phyloP scores from a whole-genome alignment of 1,140 invertebrate genomes.

The Drosophila micromelanica region DNA sequence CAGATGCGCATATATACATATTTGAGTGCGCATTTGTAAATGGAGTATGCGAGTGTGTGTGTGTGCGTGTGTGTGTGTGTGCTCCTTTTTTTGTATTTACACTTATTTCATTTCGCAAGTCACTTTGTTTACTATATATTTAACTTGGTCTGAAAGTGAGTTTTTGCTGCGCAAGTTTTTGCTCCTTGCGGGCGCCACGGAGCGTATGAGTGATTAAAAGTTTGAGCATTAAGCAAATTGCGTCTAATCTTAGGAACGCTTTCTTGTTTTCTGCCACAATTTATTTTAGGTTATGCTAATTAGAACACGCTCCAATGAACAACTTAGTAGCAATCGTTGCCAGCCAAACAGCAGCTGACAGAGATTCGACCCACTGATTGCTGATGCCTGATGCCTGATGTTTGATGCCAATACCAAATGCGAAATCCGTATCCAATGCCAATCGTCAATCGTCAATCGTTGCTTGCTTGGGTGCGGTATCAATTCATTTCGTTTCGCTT shows the following conservation, averaged over 20 bases:
- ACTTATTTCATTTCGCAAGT: constrained; percentile 74
- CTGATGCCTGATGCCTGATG: constrained; percentile 5
- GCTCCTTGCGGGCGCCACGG: constrained; percentile 52
- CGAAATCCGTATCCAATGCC: constrained; percentile 11
- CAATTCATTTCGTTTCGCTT: background rate
- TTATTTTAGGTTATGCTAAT: constrained; percentile 69
- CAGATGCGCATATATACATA: constrained; percentile 79
- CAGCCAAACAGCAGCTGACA: constrained; percentile 41
- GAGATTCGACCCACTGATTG: constrained; percentile 5
- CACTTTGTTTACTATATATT: constrained; percentile 65
- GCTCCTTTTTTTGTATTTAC: constrained; percentile 59
- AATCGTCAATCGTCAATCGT: constrained; percentile 22
- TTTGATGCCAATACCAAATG: background rate
- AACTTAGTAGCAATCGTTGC: constrained; percentile 50
- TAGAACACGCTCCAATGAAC: constrained; percentile 74
- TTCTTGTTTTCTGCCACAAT: constrained; percentile 8
- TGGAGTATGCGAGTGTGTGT: constrained; percentile 1
- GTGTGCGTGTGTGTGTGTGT: constrained; percentile 20
- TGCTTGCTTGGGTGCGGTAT: background rate
- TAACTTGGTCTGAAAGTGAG: constrained; percentile 10
- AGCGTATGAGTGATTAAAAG: constrained; percentile 81
- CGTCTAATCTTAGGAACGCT: constrained; percentile 46
- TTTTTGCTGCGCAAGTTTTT: constrained; percentile 40
- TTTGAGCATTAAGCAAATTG: constrained; percentile 78
- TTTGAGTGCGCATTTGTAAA: constrained; percentile 67